Evolutionary conservation across 1,140 invertebrate species (phyloP).

Genomic region (Drosophila sechellia): DNA sequence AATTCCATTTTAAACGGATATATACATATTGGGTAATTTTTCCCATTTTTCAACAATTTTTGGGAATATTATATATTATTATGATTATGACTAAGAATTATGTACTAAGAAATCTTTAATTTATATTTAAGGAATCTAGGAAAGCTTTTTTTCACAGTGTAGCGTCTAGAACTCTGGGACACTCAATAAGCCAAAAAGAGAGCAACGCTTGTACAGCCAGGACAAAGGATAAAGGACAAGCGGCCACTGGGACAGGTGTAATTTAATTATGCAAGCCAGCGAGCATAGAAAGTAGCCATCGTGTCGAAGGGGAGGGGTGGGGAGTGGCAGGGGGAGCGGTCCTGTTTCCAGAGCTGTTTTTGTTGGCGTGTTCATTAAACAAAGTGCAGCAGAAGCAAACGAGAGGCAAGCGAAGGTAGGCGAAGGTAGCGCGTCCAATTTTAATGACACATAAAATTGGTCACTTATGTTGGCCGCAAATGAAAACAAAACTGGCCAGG

Average conservation of each 20-base stretch:
- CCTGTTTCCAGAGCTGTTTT: conserved; percentile 21
- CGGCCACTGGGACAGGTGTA: conserved; percentile 72
- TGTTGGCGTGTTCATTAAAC: conserved; percentile 59
- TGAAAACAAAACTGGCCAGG: conserved; percentile 80
- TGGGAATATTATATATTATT: no score
- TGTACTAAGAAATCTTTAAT: no score
- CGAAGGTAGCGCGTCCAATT: conserved; percentile 72
- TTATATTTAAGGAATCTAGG: no score
- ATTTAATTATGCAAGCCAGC: conserved; percentile 73
- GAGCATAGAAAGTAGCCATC: conserved; percentile 8
- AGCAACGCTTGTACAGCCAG: neutral
- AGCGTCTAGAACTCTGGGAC: conserved; percentile 12
- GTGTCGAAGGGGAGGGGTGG: neutral
- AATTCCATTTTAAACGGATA: neutral
- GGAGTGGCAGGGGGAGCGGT: conserved; percentile 24
- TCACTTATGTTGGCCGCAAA: conserved; percentile 78
- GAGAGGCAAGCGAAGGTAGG: conserved; percentile 42
- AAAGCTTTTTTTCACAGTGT: conserved; percentile 8
- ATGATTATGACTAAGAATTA: no score
- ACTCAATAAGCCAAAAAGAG: neutral
- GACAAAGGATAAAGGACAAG: conserved; percentile 33
- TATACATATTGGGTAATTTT: no score
- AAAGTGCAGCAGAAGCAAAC: conserved; percentile 59
- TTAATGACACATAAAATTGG: conserved; percentile 83
- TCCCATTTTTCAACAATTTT: no score